These are phyloP conservation scores for Anthopleura xanthogrammica DNA, from an alignment of 92 coral and sea anemone species.

Conservation along the genomic window DNA sequence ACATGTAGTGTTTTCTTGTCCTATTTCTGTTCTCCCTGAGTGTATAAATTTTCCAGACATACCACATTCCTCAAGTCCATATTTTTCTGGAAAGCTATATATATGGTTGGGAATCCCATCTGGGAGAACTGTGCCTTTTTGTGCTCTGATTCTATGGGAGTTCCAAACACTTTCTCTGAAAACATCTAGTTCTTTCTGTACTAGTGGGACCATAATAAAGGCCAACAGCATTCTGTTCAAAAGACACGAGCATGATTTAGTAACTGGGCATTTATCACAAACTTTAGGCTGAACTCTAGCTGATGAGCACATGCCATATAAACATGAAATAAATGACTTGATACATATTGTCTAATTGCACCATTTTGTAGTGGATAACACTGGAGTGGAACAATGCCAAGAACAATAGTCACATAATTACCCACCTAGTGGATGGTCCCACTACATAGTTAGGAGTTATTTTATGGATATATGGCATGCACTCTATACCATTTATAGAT, in stretches of 20 bases:
- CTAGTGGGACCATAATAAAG: neutral
- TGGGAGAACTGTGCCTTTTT: neutral
- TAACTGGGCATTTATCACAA: slow-evolving; percentile 3
- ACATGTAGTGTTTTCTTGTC: neutral
- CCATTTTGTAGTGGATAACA: slow-evolving; percentile 11
- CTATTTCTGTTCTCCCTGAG: slow-evolving; percentile 3
- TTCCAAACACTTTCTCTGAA: neutral
- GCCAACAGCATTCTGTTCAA: neutral
- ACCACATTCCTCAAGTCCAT: slow-evolving; percentile 5
- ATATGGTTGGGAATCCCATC: slow-evolving; percentile 7
- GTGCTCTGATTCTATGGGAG: slow-evolving; percentile 6
- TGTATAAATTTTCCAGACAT: slow-evolving; percentile 1
- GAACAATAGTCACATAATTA: slow-evolving; percentile 4
- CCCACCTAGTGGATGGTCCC: neutral
- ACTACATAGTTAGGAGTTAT: too few species aligned
- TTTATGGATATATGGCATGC: too few species aligned
- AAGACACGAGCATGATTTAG: neutral
- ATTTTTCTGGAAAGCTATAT: neutral
- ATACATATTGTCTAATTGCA: neutral
- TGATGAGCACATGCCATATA: neutral
- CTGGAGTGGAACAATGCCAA: slow-evolving; percentile 11
- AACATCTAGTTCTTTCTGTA: slow-evolving; percentile 6
- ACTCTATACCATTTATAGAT: too few species aligned
- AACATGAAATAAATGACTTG: neutral
- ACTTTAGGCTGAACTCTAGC: neutral